Evolutionary conservation across 1,140 invertebrate species (phyloP), one percentile per base, ranked within the genome.

Genomic region (Scaptomyza graminum): DNA sequence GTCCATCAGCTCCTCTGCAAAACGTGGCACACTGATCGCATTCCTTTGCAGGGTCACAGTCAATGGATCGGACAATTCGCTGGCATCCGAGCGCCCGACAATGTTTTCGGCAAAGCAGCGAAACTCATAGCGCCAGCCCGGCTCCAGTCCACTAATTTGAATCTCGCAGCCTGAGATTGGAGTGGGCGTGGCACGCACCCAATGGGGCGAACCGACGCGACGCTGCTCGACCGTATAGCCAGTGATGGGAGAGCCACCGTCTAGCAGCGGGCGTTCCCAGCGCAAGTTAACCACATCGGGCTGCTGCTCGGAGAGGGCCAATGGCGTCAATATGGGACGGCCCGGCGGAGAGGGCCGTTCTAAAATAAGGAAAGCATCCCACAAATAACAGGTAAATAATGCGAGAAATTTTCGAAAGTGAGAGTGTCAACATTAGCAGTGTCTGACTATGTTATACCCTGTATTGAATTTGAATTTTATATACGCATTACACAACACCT

Each of bases 51-150:
- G 92, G 1, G 95, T 96, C 1, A 97, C 95, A 0, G 94, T 95
- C 50, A 97, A 92, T 0, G 95, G 93, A 87, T 97, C 96, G 3
- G 96, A 97, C 8, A 96, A 77, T 71, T 95, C 94, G 80, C 96
- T 95, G 13, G 95, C 95, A 55, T 95, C 94, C 3, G 97, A 98
- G 5, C 95, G 92, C 0, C 97, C 97, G 0, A 96, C 93, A 12
- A 95, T 94, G 91, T 98, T 98, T 87, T 98, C 94, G 0, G 98
- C 97, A 52, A 95, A 95, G 0, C 98, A 95, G 41, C 97, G 94
- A 92, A 98, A 98, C 89, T 97, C 95, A 91, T 98, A 98, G 46
- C 96, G 94, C 93, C 96, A 96, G 57, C 97, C 97, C 0, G 96
- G 96, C 79, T 96, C 95, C 11, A 97, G 93, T 25, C 96, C 96